Evolutionary conservation across 2,797 vertebrate species (phyloP).

Genomic region (Urophycis tenuis): DNA sequence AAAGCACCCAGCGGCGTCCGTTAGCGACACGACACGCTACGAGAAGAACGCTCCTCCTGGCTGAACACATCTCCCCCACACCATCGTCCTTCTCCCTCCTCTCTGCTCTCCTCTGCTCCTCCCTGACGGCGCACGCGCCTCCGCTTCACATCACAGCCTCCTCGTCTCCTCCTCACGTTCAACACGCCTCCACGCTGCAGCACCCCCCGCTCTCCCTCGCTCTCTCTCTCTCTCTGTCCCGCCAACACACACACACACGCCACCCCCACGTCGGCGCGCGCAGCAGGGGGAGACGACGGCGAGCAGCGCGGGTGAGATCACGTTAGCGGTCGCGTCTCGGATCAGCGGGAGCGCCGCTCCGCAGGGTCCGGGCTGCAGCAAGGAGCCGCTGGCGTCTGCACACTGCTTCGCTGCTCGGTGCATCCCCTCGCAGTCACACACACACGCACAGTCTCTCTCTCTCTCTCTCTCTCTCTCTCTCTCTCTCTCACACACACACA

Average conservation of each 20-base stretch:
- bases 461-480: too few relatives aligned
- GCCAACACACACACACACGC: background rate
- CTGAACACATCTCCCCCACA: background rate
- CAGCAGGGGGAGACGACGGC: background rate
- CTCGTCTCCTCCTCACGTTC: background rate
- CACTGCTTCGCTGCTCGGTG: conserved; percentile 18
- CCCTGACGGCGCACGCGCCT: background rate
- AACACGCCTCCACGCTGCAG: background rate
- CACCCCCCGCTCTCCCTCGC: too few relatives aligned
- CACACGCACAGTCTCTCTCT: background rate
- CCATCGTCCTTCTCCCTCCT: background rate
- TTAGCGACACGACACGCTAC: background rate
- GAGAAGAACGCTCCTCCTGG: background rate
- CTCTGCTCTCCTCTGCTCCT: background rate
- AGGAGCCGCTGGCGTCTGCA: conserved; percentile 48
- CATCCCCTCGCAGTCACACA: background rate
- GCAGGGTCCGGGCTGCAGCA: conserved; percentile 45
- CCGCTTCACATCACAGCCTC: background rate
- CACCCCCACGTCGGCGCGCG: background rate
- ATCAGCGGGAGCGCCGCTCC: conserved; percentile 39
- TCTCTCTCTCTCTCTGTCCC: background rate
- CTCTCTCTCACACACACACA: background rate
- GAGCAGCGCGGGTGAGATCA: background rate
- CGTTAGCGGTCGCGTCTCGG: conserved; percentile 48
- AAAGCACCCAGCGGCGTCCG: background rate